A percentile compares a stretch with the other conserved stretches of the same genome.
These are phyloP conservation scores for Epinotia bilunana DNA, from an alignment of 2,888 invertebrate species.

Conservation along the genomic window DNA sequence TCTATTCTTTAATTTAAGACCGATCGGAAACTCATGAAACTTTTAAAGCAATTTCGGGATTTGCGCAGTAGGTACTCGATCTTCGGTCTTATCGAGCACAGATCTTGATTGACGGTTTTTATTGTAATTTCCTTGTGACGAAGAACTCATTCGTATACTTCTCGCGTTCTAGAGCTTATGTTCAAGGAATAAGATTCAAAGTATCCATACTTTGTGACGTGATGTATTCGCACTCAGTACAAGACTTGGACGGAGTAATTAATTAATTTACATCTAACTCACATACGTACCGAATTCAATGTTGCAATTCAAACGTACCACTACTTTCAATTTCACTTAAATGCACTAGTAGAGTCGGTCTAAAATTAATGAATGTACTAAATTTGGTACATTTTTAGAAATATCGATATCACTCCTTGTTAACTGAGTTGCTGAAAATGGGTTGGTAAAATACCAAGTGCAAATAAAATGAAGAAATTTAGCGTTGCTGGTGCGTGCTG, in stretches of 20 bases:
- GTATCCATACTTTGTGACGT: not conserved
- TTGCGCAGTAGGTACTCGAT: slow-evolving; percentile 25
- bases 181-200: not conserved
- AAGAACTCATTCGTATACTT: not conserved
- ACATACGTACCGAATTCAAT: not conserved
- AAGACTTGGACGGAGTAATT: not conserved
- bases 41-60: slow-evolving; percentile 15
- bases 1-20: slow-evolving; percentile 46
- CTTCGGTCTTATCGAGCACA: slow-evolving; percentile 28
- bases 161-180: not conserved
- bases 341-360: too few relatives aligned
- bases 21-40: slow-evolving; percentile 24
- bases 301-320: not conserved
- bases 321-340: too few relatives aligned
- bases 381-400: too few relatives aligned
- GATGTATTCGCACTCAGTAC: not conserved
- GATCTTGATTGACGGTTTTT: slow-evolving; percentile 37
- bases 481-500: too few relatives aligned
- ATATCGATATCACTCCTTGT: too few relatives aligned
- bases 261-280: not conserved
- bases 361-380: too few relatives aligned
- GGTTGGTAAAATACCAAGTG: too few relatives aligned
- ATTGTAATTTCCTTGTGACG: slow-evolving; percentile 31
- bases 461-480: too few relatives aligned
- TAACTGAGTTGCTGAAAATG: too few relatives aligned